Evolutionary conservation across 2,797 vertebrate species (phyloP).

Genomic region (Gastrophryne carolinensis): DNA sequence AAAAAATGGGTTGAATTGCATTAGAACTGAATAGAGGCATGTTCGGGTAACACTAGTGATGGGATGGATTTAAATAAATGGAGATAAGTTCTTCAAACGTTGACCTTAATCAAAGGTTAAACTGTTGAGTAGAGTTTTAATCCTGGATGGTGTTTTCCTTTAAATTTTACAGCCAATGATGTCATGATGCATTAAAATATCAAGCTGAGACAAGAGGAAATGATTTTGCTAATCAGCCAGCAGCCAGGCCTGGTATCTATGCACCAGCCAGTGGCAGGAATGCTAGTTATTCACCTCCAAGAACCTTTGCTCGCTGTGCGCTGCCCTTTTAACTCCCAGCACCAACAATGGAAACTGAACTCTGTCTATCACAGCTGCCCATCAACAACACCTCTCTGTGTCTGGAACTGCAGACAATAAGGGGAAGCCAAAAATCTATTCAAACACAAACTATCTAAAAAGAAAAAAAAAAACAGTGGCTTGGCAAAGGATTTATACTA

Average conservation of each 20-base stretch:
- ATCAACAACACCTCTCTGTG: conserved; percentile 50
- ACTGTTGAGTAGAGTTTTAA: no score
- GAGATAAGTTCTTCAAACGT: no score
- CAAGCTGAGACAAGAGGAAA: conserved; percentile 31
- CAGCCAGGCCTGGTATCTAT: conserved; percentile 39
- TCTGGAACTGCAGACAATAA: conserved; percentile 48
- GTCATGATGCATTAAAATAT: neutral
- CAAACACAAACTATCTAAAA: conserved; percentile 21
- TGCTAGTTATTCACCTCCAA: conserved; percentile 53
- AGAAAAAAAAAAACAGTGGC: conserved; percentile 9
- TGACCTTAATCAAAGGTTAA: no score
- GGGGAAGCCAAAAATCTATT: conserved; percentile 33
- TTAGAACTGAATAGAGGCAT: no score
- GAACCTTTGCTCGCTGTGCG: conserved; percentile 48
- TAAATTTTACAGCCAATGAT: conserved; percentile 10
- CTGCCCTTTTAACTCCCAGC: neutral
- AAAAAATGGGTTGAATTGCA: no score
- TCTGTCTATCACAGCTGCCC: neutral
- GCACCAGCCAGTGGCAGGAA: conserved; percentile 52
- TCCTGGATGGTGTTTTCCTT: neutral
- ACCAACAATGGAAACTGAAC: conserved; percentile 33
- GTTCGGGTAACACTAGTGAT: no score
- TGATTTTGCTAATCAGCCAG: conserved; percentile 15
- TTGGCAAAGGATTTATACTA: neutral
- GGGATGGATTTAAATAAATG: no score